phyloP scores from a whole-genome alignment of 1,140 invertebrate species.

The Drosophila nebulosa region DNA sequence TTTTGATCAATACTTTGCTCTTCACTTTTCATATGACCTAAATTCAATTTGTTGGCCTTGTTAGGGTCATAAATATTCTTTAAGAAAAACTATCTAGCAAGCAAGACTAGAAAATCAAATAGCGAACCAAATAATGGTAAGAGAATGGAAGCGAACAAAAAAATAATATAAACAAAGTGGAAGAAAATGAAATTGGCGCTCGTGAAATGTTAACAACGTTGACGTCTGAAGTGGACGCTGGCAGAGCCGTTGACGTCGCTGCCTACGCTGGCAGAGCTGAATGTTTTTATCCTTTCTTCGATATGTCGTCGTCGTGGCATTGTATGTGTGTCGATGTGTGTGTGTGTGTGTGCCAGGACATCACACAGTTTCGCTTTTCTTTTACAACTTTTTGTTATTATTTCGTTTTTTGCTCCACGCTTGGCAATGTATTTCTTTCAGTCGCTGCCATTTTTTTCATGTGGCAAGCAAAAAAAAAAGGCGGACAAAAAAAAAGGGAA shows the following conservation, averaged over 20 bases:
- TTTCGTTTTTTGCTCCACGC: conserved; percentile 74
- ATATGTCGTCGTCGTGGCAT: conserved; percentile 64
- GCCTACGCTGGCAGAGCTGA: conserved; percentile 33
- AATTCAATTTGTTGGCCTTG: no score
- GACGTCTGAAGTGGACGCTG: conserved; percentile 19
- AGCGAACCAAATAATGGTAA: conserved; percentile 12
- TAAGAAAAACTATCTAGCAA: conserved; percentile 30
- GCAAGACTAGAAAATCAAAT: conserved; percentile 44
- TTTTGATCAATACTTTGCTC: no score
- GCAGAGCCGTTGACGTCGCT: conserved; percentile 13
- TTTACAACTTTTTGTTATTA: conserved; percentile 79
- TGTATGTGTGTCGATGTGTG: conserved; percentile 18
- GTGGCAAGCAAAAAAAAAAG: conserved; percentile 41
- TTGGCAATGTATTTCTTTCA: conserved; percentile 74
- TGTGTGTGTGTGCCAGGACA: conserved; percentile 59
- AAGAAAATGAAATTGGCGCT: conserved; percentile 73
- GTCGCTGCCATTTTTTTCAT: conserved; percentile 73
- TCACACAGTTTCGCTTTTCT: conserved; percentile 79
- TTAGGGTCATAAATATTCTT: background rate
- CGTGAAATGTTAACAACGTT: conserved; percentile 72
- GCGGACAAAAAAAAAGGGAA: background rate
- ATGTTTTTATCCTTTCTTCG: conserved; percentile 76
- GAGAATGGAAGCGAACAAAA: conserved; percentile 18
- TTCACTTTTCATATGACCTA: no score
- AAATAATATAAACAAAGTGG: conserved; percentile 74